Base-by-base conservation (phyloP, 2,888 invertebrate genomes). In the Alentia gelatinosa region DNA sequence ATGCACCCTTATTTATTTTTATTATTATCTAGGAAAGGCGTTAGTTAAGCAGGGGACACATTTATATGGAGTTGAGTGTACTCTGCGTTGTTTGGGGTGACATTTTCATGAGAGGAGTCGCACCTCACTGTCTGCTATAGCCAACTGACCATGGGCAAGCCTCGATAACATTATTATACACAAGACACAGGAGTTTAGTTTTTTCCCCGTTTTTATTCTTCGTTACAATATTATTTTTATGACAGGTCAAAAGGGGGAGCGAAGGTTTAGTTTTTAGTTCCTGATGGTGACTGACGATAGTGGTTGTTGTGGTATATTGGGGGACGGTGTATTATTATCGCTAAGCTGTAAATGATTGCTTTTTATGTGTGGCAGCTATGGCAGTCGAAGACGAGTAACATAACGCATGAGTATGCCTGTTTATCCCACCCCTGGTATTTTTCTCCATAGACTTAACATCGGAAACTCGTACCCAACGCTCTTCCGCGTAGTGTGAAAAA, bases 331-430 rank as follows among this genome's bases (percentile, higher is more conserved):
- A 79, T 37, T 7, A 9, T 9, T 15, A 9, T 74, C n/a, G 86
- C 86, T 86, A 47, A 30, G 86, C 86, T 86, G 86, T 86, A 86
- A 1, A 86, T 86, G 30, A 26, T 86, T 42, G 86, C 86, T 86
- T 86, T 30, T 30, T 47, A 50, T 86, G 86, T 30, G 47, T 26
- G 86, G 86, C 86, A 86, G 86, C 86, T 86, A 86, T n/a, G 23
- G 83, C 19, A 23, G 35, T 47, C 1, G 26, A 47, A 23, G 35
- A 86, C 1, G 26, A 47, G 86, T 86, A 33, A 83, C 35, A 35
- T 37, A 79, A 63, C 9, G 63, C n/a, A 63, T 47, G n/a, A n/a
- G n/a, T n/a, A n/a, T n/a, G n/a, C n/a, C n/a, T n/a, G n/a, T n/a
- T n/a, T n/a, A n/a, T n/a, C n/a, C n/a, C n/a, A n/a, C n/a, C n/a